Percentiles rank a stretch among this genome's conserved stretches.
These are phyloP conservation scores for Eidolon helvum DNA, from an alignment of 2,113 vertebrate genomes.

Conservation along the genomic window DNA sequence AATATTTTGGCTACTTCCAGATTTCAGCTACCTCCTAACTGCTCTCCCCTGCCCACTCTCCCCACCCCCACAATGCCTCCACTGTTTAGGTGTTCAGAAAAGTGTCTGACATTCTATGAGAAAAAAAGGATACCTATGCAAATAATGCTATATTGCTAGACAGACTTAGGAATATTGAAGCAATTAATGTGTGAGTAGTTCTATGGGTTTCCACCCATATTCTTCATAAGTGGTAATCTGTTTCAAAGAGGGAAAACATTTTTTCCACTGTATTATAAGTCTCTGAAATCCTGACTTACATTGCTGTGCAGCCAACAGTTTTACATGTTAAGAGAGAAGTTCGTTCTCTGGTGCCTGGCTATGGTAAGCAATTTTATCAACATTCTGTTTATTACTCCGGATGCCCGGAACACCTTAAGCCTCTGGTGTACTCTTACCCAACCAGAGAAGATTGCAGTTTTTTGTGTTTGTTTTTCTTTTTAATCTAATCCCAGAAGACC, in stretches of 20 bases:
- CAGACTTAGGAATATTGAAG: background rate
- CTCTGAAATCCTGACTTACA: constrained; percentile 42
- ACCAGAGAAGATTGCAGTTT: too few species aligned
- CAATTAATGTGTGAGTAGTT: background rate
- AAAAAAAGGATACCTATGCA: background rate
- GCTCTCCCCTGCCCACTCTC: background rate
- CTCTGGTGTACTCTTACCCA: background rate
- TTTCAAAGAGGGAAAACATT: background rate
- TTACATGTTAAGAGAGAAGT: background rate
- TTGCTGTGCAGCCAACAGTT: background rate
- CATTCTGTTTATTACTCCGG: background rate
- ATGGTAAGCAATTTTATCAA: background rate
- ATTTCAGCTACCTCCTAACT: background rate
- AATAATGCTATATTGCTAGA: background rate
- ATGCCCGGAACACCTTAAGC: background rate
- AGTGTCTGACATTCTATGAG: background rate
- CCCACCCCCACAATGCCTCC: background rate
- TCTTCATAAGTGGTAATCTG: background rate
- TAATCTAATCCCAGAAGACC: background rate
- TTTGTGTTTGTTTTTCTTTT: background rate
- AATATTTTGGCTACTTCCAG: background rate
- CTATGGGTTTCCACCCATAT: background rate
- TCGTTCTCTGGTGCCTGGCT: constrained; percentile 5
- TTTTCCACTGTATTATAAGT: background rate
- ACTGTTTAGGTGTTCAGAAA: background rate